Conservation (phyloP, 2,888 invertebrate genomes). For the Mycogona germanica region DNA sequence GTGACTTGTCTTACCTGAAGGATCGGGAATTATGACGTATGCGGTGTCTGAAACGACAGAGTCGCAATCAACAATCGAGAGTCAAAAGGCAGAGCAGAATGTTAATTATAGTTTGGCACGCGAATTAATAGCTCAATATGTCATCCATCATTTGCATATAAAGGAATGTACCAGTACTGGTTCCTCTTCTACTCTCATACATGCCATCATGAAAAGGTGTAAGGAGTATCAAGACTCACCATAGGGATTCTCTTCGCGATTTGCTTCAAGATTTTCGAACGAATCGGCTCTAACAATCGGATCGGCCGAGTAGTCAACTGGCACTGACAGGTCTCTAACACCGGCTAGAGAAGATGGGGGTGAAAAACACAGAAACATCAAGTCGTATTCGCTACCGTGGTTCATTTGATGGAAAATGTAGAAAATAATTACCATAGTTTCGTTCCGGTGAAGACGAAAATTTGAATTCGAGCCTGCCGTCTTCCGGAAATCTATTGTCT, state of each 20-base stretch:
- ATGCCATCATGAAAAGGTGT: too few species aligned
- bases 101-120: too few species aligned
- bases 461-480: slow-evolving; percentile 71
- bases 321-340: slow-evolving; percentile 30
- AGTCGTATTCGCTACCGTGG: background rate
- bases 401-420: background rate
- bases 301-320: slow-evolving; percentile 41
- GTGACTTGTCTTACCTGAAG: too few species aligned
- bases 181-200: too few species aligned
- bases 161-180: too few species aligned
- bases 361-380: background rate
- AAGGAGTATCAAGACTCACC: too few species aligned
- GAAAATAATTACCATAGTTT: slow-evolving; percentile 8
- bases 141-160: too few species aligned
- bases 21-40: too few species aligned
- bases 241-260: slow-evolving; percentile 25
- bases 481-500: slow-evolving; percentile 70
- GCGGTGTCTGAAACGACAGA: too few species aligned
- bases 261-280: slow-evolving; percentile 47
- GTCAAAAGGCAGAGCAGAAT: too few species aligned
- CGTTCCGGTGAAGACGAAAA: slow-evolving; percentile 44
- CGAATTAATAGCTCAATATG: too few species aligned
- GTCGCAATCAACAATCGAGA: too few species aligned
- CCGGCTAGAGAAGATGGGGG: slow-evolving; percentile 9
- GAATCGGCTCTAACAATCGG: slow-evolving; percentile 65